These are phyloP conservation scores for Uloborus diversus DNA, from an alignment of 1,140 invertebrate genomes.

Conservation along the genomic window DNA sequence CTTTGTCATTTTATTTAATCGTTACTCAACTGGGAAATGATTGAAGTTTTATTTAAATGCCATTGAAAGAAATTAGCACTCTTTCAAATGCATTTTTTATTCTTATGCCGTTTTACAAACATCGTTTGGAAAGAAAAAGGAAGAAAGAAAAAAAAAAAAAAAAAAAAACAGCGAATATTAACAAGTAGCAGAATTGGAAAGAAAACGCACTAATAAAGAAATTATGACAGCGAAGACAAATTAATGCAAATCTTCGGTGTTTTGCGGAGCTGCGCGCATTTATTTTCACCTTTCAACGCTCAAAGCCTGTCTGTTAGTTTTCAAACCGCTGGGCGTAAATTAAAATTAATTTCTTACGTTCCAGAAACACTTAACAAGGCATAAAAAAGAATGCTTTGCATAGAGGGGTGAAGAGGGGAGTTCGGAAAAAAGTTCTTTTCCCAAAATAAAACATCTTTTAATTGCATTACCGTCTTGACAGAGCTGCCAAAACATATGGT, in stretches of 20 bases:
- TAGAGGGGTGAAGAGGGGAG: background rate
- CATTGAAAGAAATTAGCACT: too few species aligned
- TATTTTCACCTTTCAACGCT: slow-evolving; percentile 14
- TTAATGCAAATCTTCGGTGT: slow-evolving; percentile 13
- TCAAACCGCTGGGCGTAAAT: slow-evolving; percentile 28
- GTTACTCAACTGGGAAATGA: too few species aligned
- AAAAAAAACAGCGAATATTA: background rate
- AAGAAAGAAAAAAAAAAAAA: background rate
- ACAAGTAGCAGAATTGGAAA: background rate
- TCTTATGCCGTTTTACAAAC: slow-evolving; percentile 10
- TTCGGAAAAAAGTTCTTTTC: background rate
- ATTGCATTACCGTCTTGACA: slow-evolving; percentile 44
- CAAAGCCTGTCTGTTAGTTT: slow-evolving; percentile 2
- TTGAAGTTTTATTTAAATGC: too few species aligned
- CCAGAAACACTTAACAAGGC: background rate
- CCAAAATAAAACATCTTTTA: slow-evolving; percentile 51
- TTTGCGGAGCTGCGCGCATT: slow-evolving; percentile 1
- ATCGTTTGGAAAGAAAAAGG: background rate
- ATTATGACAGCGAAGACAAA: slow-evolving; percentile 15
- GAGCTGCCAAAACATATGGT: slow-evolving; percentile 51
- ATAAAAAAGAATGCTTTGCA: background rate
- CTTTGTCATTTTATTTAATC: too few species aligned
- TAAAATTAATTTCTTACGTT: slow-evolving; percentile 42
- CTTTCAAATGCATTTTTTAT: too few species aligned
- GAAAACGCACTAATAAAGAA: background rate